Evolutionary conservation across 1,140 invertebrate genomes (phyloP).

Genomic region (Drosophila auraria): DNA sequence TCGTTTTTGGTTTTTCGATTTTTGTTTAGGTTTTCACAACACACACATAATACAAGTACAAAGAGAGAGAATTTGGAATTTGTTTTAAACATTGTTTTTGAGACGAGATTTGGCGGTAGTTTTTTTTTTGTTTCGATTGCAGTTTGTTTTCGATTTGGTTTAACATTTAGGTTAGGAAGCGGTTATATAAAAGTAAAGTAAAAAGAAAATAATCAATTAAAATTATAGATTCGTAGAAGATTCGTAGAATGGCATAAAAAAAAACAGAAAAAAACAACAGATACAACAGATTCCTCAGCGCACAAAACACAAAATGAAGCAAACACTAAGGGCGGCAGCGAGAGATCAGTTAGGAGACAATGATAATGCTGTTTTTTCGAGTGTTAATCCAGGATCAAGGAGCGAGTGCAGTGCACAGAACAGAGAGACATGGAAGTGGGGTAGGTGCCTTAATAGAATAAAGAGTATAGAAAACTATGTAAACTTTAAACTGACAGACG

Average conservation of each 20-base stretch:
- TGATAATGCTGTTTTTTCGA: conserved; percentile 23
- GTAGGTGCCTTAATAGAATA: conserved; percentile 9
- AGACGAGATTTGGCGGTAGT: conserved; percentile 26
- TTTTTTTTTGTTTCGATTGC: conserved; percentile 58
- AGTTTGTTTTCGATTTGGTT: conserved; percentile 57
- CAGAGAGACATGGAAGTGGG: conserved; percentile 12
- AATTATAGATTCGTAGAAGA: conserved; percentile 38
- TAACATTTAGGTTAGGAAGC: conserved; percentile 72
- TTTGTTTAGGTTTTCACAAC: conserved; percentile 57
- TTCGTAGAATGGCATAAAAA: conserved; percentile 11
- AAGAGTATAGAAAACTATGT: conserved; percentile 26
- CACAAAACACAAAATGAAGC: conserved; percentile 46
- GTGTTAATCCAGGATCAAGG: conserved; percentile 31
- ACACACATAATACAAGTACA: conserved; percentile 49
- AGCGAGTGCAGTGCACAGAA: conserved; percentile 21
- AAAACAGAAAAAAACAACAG: conserved; percentile 30
- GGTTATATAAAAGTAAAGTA: conserved; percentile 69
- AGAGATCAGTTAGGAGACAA: conserved; percentile 35
- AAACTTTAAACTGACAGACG: conserved; percentile 26
- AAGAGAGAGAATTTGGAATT: conserved; percentile 78
- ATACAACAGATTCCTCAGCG: conserved; percentile 32
- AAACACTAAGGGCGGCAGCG: conserved; percentile 38
- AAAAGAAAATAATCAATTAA: conserved; percentile 63
- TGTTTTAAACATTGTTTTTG: conserved; percentile 56
- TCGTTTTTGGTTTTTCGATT: conserved; percentile 35